These are phyloP conservation scores for Stenolophus ochropezus DNA, from an alignment of 2,888 invertebrate species.

Conservation along the genomic window DNA sequence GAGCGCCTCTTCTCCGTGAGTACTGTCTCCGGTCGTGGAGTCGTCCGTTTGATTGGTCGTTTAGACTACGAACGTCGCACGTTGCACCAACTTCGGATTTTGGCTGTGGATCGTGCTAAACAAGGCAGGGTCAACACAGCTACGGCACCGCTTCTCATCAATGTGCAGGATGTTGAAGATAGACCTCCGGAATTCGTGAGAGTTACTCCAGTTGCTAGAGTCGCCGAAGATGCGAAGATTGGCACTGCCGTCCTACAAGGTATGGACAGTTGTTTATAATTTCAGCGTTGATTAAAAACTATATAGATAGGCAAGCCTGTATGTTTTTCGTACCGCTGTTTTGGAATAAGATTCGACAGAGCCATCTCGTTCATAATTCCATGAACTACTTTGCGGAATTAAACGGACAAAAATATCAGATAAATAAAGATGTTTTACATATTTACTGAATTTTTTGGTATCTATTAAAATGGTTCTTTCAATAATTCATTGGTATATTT, in stretches of 20 bases:
- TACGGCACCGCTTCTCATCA: slow-evolving; percentile 89
- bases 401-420: no score
- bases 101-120: slow-evolving; percentile 90
- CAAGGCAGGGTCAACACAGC: slow-evolving; percentile 90
- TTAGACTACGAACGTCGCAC: slow-evolving; percentile 92
- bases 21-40: slow-evolving; percentile 89
- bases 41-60: slow-evolving; percentile 83
- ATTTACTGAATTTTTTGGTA: no score
- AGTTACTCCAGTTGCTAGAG: slow-evolving; percentile 89
- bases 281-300: no score
- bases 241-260: slow-evolving; percentile 91
- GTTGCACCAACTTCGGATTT: slow-evolving; percentile 87
- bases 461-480: no score
- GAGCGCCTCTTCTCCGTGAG: slow-evolving; percentile 85
- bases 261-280: no score
- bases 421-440: no score
- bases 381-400: no score
- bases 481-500: no score
- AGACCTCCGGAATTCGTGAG: slow-evolving; percentile 93
- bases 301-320: no score
- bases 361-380: no score
- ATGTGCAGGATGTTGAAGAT: slow-evolving; percentile 92
- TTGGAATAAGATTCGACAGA: no score
- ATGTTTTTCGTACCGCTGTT: no score
- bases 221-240: slow-evolving; percentile 88